phyloP scores from a whole-genome alignment of 2,888 invertebrate genomes.

The Temnothorax unifasciatus region DNA sequence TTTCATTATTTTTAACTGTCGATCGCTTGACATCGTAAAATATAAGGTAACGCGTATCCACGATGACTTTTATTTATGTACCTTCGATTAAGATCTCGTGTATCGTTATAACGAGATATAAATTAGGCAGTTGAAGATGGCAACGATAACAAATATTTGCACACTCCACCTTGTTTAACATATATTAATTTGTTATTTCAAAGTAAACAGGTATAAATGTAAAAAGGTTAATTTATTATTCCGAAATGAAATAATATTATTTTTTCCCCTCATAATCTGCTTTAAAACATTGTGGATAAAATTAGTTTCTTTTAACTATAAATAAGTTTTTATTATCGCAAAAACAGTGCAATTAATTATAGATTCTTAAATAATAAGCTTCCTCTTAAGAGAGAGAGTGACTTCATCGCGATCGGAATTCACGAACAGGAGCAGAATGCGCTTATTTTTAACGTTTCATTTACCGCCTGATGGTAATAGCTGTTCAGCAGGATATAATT shows the following conservation, averaged over 20 bases:
- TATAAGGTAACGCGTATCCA: neutral
- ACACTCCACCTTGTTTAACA: neutral
- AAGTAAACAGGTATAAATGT: neutral
- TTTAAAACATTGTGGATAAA: neutral
- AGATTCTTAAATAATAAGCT: neutral
- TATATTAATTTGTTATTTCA: neutral
- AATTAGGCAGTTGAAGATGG: neutral
- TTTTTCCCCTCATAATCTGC: neutral
- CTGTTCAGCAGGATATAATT: conserved; percentile 38
- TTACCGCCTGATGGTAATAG: neutral
- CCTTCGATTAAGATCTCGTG: neutral
- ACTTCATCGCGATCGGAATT: conserved; percentile 18
- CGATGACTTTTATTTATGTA: neutral
- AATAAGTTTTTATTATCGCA: conserved; percentile 12
- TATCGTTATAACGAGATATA: neutral
- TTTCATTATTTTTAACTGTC: conserved; percentile 17
- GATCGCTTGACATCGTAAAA: conserved; percentile 1
- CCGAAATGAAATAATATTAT: neutral
- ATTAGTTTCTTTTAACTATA: neutral
- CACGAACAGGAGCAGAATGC: conserved; percentile 20
- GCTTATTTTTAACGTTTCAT: conserved; percentile 8
- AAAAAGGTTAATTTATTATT: conserved; percentile 1
- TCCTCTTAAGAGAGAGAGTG: neutral
- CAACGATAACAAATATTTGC: neutral
- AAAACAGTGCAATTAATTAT: neutral